Conservation (phyloP, 1,140 invertebrate species). For the Brachionus rotundiformis region DNA sequence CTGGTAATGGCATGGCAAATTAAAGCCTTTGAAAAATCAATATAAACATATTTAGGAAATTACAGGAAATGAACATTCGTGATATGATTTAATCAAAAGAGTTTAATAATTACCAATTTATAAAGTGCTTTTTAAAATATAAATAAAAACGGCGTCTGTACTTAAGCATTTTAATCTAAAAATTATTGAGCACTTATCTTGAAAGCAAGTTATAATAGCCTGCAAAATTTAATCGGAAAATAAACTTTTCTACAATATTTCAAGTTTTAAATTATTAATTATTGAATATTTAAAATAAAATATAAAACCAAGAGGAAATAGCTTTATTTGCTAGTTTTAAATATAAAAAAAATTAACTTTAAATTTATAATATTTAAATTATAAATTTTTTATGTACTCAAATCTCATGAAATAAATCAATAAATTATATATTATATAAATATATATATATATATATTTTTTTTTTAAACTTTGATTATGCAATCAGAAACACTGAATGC, state of each 20-base stretch:
- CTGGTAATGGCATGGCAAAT: neutral
- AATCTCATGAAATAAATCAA: neutral
- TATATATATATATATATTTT: neutral
- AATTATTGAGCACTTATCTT: neutral
- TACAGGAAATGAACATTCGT: neutral
- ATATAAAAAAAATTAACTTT: neutral
- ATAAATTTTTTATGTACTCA: neutral
- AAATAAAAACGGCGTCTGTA: neutral
- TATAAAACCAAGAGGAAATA: neutral
- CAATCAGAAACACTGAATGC: neutral
- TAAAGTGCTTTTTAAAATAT: neutral
- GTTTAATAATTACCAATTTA: neutral
- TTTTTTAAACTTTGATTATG: neutral
- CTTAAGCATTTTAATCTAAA: neutral
- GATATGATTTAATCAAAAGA: neutral
- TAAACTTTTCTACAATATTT: conserved; percentile 6
- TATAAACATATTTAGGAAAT: neutral
- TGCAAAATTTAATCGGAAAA: neutral
- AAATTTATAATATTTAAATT: conserved; percentile 3
- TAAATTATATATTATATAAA: no score
- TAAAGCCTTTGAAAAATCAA: neutral
- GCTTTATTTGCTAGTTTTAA: neutral
- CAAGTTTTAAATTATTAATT: neutral
- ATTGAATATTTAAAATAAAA: neutral
- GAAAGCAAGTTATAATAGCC: neutral